phyloP scores from a whole-genome alignment of 2,113 vertebrate genomes.

The Perca fluviatilis region DNA sequence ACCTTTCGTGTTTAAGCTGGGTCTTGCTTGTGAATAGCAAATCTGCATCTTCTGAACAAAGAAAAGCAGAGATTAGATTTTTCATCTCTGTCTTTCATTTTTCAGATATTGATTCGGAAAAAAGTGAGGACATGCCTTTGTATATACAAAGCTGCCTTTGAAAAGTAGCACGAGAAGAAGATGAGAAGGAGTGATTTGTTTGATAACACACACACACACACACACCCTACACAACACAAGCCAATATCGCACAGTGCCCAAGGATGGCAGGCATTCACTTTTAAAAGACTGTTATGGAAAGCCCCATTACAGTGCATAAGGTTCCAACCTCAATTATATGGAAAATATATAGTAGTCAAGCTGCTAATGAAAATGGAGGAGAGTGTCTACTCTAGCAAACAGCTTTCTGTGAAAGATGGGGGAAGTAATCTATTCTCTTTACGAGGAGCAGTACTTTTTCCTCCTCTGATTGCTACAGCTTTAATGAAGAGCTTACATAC shows the following conservation, averaged over 20 bases:
- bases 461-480: conserved; percentile 71
- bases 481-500: conserved; percentile 79
- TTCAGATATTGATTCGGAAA: conserved; percentile 23
- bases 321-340: conserved; percentile 83
- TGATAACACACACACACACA: conserved; percentile 49
- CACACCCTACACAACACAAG: conserved; percentile 34
- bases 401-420: conserved; percentile 72
- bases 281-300: conserved; percentile 83
- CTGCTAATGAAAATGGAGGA: conserved; percentile 83
- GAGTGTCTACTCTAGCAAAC: conserved; percentile 75
- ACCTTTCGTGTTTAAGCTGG: background rate
- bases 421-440: conserved; percentile 82
- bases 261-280: conserved; percentile 77
- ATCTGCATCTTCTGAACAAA: conserved; percentile 11
- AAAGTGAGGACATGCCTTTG: conserved; percentile 37
- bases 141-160: conserved; percentile 65
- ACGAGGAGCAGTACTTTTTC: conserved; percentile 66
- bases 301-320: conserved; percentile 80
- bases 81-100: conserved; percentile 27
- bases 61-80: conserved; percentile 6
- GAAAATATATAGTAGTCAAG: conserved; percentile 81
- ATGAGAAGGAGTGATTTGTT: conserved; percentile 65
- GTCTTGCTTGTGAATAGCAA: background rate
- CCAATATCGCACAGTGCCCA: conserved; percentile 56
- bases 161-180: conserved; percentile 63